Evolutionary conservation across 2,113 vertebrate species (phyloP).

Genomic region (Thomomys bottae): DNA sequence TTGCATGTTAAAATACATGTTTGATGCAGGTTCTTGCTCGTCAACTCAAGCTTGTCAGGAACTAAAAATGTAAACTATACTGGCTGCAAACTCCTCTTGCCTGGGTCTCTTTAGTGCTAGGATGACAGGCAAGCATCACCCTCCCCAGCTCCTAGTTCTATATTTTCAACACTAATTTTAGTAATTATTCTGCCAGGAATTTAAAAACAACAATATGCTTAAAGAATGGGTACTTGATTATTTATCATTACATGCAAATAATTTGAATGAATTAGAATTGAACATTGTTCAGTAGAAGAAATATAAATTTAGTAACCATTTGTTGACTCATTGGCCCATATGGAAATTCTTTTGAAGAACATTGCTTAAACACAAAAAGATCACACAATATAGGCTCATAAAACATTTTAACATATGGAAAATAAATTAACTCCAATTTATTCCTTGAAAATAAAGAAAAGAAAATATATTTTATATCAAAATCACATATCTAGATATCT

Average conservation of each 20-base stretch:
- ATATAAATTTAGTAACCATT: constrained; percentile 55
- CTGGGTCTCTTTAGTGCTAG: too few species aligned
- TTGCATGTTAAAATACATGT: neutral
- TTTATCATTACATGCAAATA: constrained; percentile 71
- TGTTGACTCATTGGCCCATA: constrained; percentile 62
- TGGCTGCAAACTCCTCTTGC: too few species aligned
- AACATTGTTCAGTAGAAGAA: constrained; percentile 59
- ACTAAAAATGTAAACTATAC: too few species aligned
- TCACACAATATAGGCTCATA: neutral
- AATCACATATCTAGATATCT: constrained; percentile 38
- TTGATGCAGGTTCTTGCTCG: too few species aligned
- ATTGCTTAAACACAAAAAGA: neutral
- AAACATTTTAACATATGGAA: neutral
- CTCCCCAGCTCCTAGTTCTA: neutral
- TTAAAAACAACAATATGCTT: constrained; percentile 54
- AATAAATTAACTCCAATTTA: neutral
- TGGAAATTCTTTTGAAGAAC: constrained; percentile 33
- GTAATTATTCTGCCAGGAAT: constrained; percentile 59
- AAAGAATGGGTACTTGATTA: constrained; percentile 54
- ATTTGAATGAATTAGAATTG: constrained; percentile 47
- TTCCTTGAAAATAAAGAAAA: constrained; percentile 58
- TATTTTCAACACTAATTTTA: constrained; percentile 59
- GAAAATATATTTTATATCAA: constrained; percentile 11
- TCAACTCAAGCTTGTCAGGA: too few species aligned
- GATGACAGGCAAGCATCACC: too few species aligned